phyloP scores from a whole-genome alignment of 2,797 vertebrate species.

The Momotus momota region DNA sequence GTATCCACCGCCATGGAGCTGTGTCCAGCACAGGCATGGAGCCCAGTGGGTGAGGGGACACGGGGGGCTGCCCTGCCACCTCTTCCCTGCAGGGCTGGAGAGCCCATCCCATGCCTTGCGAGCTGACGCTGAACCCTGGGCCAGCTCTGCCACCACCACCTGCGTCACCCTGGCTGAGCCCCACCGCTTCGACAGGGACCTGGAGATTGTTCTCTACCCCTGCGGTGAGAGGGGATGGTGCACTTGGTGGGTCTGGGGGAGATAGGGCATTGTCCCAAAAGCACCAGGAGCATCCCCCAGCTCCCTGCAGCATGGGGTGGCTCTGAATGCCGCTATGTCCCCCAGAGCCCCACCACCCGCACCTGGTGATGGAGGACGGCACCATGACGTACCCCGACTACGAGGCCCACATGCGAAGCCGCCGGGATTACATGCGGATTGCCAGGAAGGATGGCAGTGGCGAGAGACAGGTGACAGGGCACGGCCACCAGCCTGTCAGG shows the following conservation, averaged over 20 bases:
- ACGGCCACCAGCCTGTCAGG: fast-evolving
- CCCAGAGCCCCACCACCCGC: constrained; percentile 90
- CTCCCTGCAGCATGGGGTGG: fast-evolving
- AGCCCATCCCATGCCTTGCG: constrained; percentile 93
- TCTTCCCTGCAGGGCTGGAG: constrained; percentile 86
- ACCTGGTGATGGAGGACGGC: constrained; percentile 90
- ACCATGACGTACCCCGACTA: constrained; percentile 89
- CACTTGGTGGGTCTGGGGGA: background rate
- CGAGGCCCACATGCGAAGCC: constrained; percentile 84
- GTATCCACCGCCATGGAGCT: fast-evolving
- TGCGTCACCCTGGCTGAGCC: constrained; percentile 94
- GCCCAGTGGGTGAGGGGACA: fast-evolving
- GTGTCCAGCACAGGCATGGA: background rate
- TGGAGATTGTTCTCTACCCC: constrained; percentile 94
- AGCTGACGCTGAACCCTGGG: constrained; percentile 92
- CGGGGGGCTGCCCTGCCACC: background rate
- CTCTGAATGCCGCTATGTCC: background rate
- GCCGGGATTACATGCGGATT: constrained; percentile 87
- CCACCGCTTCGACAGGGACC: constrained; percentile 87
- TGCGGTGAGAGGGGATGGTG: constrained; percentile 84
- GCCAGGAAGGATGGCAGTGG: constrained; percentile 85
- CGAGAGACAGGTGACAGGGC: constrained; percentile 85
- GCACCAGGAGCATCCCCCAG: background rate
- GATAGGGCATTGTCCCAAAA: background rate
- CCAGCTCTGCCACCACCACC: constrained; percentile 90